Percentiles rank a stretch among this genome's conserved stretches.
Evolutionary conservation across 2,113 vertebrate genomes (phyloP).

Genomic region (Paralichthys olivaceus): DNA sequence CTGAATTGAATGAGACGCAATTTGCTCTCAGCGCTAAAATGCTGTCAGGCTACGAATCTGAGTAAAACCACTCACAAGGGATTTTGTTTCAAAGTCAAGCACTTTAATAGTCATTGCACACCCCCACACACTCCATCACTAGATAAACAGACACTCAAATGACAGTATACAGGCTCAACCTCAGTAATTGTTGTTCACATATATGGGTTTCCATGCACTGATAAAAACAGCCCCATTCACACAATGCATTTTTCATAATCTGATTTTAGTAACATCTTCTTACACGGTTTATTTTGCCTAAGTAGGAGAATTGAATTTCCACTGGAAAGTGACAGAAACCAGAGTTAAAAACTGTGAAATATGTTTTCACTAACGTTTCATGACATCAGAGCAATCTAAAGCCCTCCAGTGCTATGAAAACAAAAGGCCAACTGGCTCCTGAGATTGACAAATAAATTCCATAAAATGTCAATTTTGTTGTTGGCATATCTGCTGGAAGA

Average conservation of each 20-base stretch:
- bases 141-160: constrained; percentile 25
- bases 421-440: background rate
- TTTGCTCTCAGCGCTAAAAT: background rate
- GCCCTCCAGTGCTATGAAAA: background rate
- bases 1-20: background rate
- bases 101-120: constrained; percentile 46
- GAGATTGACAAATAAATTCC: background rate
- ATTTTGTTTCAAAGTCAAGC: constrained; percentile 31
- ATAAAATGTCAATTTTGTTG: constrained; percentile 12
- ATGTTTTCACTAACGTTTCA: background rate
- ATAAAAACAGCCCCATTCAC: background rate
- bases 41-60: background rate
- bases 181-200: constrained; percentile 10
- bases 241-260: background rate
- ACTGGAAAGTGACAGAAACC: too few species aligned
- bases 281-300: too few species aligned
- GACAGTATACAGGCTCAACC: constrained; percentile 19
- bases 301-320: too few species aligned
- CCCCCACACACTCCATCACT: constrained; percentile 1
- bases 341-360: too few species aligned
- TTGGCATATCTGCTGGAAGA: background rate
- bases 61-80: constrained; percentile 11
- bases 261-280: too few species aligned
- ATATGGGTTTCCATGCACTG: background rate
- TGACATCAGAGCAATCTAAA: background rate